phyloP scores from a whole-genome alignment of 2,113 vertebrate genomes.

The Corythaeola cristata region DNA sequence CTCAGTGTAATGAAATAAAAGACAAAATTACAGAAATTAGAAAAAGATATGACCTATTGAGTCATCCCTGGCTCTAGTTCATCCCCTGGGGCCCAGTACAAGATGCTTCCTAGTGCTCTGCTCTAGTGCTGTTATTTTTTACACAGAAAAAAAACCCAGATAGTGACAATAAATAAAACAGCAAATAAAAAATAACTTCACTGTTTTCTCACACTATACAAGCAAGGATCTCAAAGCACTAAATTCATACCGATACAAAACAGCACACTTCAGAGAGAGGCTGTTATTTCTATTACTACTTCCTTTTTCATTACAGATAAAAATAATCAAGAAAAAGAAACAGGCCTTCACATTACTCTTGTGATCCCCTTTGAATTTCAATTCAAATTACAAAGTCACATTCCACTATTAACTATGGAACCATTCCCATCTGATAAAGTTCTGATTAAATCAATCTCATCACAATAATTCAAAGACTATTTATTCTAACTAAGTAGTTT shows the following conservation, averaged over 20 bases:
- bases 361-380: background rate
- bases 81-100: slow-evolving; percentile 3
- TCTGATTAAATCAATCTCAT: background rate
- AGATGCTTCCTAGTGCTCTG: background rate
- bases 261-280: background rate
- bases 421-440: background rate
- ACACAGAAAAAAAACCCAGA: background rate
- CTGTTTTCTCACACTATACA: background rate
- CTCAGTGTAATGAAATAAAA: background rate
- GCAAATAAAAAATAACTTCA: background rate
- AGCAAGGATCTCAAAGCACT: background rate
- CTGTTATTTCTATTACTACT: background rate
- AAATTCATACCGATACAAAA: background rate
- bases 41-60: slow-evolving; percentile 37
- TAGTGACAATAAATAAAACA: background rate
- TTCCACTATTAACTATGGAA: background rate
- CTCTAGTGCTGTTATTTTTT: background rate
- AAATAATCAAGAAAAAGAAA: background rate
- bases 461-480: background rate
- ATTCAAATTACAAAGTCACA: background rate
- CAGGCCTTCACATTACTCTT: background rate
- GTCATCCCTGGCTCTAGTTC: background rate
- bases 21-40: background rate
- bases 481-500: background rate
- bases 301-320: background rate